These are phyloP conservation scores for Conops quadrifasciatus DNA, from an alignment of 2,888 invertebrate species.

Conservation along the genomic window DNA sequence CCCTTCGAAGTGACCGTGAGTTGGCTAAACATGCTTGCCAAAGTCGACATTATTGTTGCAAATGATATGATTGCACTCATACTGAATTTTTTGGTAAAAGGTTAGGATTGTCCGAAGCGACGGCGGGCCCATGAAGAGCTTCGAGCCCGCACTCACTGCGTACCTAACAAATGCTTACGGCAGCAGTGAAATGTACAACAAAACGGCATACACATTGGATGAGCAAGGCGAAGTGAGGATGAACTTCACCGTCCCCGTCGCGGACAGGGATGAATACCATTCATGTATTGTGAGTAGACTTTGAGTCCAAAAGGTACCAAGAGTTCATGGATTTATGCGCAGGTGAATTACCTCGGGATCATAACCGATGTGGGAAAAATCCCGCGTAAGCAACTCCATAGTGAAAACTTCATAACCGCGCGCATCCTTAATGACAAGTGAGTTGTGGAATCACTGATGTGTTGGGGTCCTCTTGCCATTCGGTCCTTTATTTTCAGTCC, in stretches of 20 bases:
- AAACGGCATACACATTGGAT: slow-evolving; percentile 56
- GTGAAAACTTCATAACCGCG: slow-evolving; percentile 63
- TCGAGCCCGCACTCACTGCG: slow-evolving; percentile 68
- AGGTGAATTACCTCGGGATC: slow-evolving; percentile 81
- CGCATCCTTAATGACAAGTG: slow-evolving; percentile 68
- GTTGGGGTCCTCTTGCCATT: slow-evolving; percentile 11
- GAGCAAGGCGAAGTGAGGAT: slow-evolving; percentile 58
- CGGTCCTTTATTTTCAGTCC: slow-evolving; percentile 59
- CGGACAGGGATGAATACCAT: slow-evolving; percentile 60
- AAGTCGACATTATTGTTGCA: not conserved
- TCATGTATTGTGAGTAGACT: slow-evolving; percentile 57
- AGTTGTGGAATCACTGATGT: slow-evolving; percentile 42
- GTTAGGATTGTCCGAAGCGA: slow-evolving; percentile 79
- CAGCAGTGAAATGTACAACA: slow-evolving; percentile 62
- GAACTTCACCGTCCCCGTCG: slow-evolving; percentile 61
- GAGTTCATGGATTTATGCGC: not conserved
- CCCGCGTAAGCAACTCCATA: slow-evolving; percentile 57
- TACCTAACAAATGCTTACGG: slow-evolving; percentile 61
- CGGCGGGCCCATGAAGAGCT: slow-evolving; percentile 72
- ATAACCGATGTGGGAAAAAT: slow-evolving; percentile 64
- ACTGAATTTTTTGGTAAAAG: slow-evolving; percentile 57
- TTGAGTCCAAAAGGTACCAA: not conserved
- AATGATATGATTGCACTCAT: not conserved
- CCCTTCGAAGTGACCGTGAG: slow-evolving; percentile 69
- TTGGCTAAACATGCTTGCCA: not conserved